phyloP scores from a whole-genome alignment of 2,797 vertebrate genomes.

The Pipistrellus nathusii region DNA sequence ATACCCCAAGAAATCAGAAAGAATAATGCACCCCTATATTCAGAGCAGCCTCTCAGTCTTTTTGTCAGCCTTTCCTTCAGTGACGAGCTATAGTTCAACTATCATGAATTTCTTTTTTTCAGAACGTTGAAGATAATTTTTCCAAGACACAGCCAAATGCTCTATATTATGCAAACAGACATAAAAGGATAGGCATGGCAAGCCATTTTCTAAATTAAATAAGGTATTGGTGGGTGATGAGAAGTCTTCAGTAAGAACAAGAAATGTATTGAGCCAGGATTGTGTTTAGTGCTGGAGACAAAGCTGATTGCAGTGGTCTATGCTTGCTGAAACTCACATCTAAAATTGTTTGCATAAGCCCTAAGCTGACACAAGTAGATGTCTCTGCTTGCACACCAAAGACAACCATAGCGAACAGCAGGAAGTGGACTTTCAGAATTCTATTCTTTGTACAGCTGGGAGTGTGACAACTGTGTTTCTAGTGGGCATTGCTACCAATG shows the following conservation, averaged over 20 bases:
- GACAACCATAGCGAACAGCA: neutral
- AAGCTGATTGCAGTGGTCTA: neutral
- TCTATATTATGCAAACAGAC: constrained; percentile 13
- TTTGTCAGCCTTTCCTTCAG: neutral
- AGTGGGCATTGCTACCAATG: neutral
- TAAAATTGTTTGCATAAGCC: neutral
- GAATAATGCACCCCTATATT: too few relatives aligned
- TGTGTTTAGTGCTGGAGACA: neutral
- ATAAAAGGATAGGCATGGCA: neutral
- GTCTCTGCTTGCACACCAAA: neutral
- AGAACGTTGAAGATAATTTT: neutral
- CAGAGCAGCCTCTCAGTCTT: neutral
- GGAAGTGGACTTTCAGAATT: neutral
- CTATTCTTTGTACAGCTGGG: neutral
- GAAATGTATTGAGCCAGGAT: neutral
- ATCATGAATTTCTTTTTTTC: neutral
- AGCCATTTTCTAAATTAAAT: neutral
- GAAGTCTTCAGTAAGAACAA: neutral
- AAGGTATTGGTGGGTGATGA: neutral
- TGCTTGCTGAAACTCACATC: neutral
- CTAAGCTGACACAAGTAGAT: neutral
- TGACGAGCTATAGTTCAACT: neutral
- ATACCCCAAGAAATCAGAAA: too few relatives aligned
- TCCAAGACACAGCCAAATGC: neutral
- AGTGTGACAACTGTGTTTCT: neutral